Percentiles rank a stretch among this genome's conserved stretches.
Evolutionary conservation across 2,888 invertebrate genomes (phyloP).

Genomic region (Dolichopus griseipennis): DNA sequence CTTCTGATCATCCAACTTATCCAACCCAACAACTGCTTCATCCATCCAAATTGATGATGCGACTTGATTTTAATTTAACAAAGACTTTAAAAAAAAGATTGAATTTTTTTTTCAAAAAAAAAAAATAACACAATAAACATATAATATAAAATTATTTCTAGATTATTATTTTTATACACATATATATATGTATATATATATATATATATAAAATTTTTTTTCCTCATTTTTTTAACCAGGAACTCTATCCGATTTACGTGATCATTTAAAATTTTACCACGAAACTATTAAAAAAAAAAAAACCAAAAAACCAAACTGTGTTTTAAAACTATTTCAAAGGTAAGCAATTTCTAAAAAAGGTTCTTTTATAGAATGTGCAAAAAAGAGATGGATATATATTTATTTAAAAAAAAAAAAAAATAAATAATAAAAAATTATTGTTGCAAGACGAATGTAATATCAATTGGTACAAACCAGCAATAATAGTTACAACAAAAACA

Average conservation of each 20-base stretch:
- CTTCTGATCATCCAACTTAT: too few relatives aligned
- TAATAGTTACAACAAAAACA: not conserved
- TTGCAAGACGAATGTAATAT: not conserved
- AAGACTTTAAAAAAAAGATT: not conserved
- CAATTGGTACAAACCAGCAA: not conserved
- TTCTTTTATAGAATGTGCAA: not conserved
- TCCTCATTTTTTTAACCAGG: not conserved
- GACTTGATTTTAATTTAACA: not conserved
- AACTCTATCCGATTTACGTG: conserved; percentile 6
- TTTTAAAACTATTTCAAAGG: too few relatives aligned
- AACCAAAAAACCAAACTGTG: too few relatives aligned
- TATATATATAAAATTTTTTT: not conserved
- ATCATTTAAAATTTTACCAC: conserved; percentile 6
- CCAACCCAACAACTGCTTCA: not conserved
- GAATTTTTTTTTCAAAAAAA: not conserved
- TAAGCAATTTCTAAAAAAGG: too few relatives aligned
- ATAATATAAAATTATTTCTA: too few relatives aligned
- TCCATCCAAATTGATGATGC: not conserved
- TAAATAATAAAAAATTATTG: not conserved
- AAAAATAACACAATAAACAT: too few relatives aligned
- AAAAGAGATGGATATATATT: not conserved
- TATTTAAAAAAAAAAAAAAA: not conserved
- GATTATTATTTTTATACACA: too few relatives aligned
- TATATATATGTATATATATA: too few relatives aligned
- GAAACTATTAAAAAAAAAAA: not conserved